Base-by-base conservation (phyloP, 1,140 invertebrate genomes). In the Saccostrea cuccullata region DNA sequence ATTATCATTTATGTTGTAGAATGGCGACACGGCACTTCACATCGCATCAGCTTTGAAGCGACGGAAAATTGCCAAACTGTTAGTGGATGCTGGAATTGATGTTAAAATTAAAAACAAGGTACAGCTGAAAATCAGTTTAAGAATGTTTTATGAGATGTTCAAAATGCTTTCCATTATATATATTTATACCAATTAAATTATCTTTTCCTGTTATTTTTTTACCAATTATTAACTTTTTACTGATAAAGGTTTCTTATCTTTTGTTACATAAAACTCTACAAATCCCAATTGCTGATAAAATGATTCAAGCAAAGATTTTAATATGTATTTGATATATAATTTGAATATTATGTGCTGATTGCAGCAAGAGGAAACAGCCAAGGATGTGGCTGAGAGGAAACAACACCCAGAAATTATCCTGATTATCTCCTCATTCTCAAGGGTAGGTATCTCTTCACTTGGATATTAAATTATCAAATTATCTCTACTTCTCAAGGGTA, bases 41-140 rank as follows among this genome's bases (percentile, higher is more conserved):
- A 99, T 99, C 90, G 97, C 98, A 8, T 97, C 98, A 11, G 98
- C 98, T 2, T 98, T 99, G 97, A 98, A 98, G 23, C 96, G 98
- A 67, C 96, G 98, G 60, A 99, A 99, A 95, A 95, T 99, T 83
- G 98, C 98, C 2, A 96, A 97, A 92, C 98, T 99, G 90, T 95
- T 99, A 1, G 95, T 99, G 15, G 98, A 99, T 94, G 97, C 98
- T 0, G 97, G 97, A 83, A 98, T 98, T 91, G 97, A 98, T 91
- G 96, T 97, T 90, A 95, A 95, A 11, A 94, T 98, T 9, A 96
- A 96, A 85, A 99, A 99, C 94, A 98, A 98, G 95, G 96, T 96
- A 94, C 5, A 6, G 47, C 30, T 47, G 6, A 47, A 47, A 3
- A 47, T 47, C 1, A 0, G 6, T 17, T 64, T 64, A 17, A 64